phyloP scores from a whole-genome alignment of 2,113 vertebrate genomes.

The Brachypteracias leptosomus region DNA sequence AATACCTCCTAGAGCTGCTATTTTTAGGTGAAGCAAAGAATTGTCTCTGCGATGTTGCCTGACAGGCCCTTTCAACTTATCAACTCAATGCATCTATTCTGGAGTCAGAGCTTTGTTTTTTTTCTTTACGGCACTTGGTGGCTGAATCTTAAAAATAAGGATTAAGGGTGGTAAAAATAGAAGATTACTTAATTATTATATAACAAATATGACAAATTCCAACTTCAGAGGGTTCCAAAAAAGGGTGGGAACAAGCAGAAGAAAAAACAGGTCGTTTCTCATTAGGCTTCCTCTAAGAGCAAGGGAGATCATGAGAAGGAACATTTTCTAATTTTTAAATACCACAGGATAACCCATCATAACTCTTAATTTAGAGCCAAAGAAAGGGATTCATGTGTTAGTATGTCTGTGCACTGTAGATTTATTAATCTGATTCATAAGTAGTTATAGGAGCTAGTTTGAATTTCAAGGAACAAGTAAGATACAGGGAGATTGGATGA shows the following conservation, averaged over 20 bases:
- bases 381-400: not conserved
- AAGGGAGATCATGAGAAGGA: not conserved
- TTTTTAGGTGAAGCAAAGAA: not conserved
- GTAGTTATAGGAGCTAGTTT: not conserved
- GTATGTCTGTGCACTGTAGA: not conserved
- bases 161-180: conserved; percentile 1
- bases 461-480: not conserved
- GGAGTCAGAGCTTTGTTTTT: not conserved
- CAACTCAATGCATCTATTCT: not conserved
- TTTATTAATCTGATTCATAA: not conserved
- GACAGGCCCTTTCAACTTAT: not conserved
- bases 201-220: not conserved
- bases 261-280: not conserved
- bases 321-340: not conserved
- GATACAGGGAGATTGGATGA: not conserved
- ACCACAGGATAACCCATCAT: not conserved
- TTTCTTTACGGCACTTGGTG: not conserved
- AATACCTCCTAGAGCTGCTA: not conserved
- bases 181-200: conserved; percentile 3
- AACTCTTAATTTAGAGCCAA: not conserved
- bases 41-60: not conserved
- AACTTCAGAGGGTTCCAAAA: not conserved
- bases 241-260: not conserved
- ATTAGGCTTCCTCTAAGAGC: not conserved
- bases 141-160: conserved; percentile 15